Percentiles rank a stretch among this genome's conserved stretches.
Evolutionary conservation across 2,113 vertebrate species (phyloP).

Genomic region (Dunckerocampus dactyliophorus): DNA sequence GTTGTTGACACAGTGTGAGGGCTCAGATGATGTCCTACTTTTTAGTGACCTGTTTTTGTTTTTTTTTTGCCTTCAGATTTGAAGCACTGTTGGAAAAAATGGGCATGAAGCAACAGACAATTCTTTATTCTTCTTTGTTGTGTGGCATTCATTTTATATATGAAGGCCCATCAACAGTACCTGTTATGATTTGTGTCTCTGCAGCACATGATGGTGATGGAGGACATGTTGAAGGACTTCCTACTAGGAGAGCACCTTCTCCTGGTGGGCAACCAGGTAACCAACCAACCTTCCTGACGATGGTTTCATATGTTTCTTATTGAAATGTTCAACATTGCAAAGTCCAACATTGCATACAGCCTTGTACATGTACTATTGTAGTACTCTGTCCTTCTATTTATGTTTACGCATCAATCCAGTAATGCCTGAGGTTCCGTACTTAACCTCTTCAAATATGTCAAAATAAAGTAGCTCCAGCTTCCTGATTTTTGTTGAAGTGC

Average conservation of each 20-base stretch:
- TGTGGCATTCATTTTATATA: not conserved
- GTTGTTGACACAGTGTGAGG: conserved; percentile 11
- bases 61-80: conserved; percentile 22
- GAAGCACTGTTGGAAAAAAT: not conserved
- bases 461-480: too few species aligned
- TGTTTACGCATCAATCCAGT: too few species aligned
- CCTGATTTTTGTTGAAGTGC: too few species aligned
- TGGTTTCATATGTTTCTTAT: not conserved
- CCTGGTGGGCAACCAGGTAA: conserved; percentile 96
- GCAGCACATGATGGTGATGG: conserved; percentile 94
- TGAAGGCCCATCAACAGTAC: too few species aligned
- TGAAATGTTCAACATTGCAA: not conserved
- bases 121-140: not conserved
- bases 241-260: conserved; percentile 93
- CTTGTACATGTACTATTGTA: too few species aligned
- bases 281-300: conserved; percentile 16
- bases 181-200: conserved; percentile 21
- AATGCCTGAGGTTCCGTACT: too few species aligned
- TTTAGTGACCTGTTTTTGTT: conserved; percentile 63
- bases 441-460: too few species aligned
- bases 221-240: conserved; percentile 97
- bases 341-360: not conserved
- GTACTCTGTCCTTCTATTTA: too few species aligned
- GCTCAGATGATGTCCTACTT: conserved; percentile 60
- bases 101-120: not conserved